These are phyloP conservation scores for Diadophis punctatus DNA, from an alignment of 2,113 vertebrate genomes.

Conservation along the genomic window DNA sequence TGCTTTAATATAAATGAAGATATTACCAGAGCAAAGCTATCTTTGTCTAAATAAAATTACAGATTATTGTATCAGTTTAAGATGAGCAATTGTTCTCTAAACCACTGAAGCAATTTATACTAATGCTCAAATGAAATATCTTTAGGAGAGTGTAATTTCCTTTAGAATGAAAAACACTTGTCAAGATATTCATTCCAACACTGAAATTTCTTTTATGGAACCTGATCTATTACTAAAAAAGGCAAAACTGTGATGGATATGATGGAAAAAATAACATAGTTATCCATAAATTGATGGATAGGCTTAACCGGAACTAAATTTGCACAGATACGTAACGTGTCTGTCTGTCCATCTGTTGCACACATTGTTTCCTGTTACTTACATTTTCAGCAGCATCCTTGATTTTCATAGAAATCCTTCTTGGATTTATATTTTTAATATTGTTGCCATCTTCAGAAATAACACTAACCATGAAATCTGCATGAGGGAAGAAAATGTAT, in stretches of 20 bases:
- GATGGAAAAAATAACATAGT: not conserved
- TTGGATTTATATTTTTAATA: conserved; percentile 79
- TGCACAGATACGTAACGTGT: not conserved
- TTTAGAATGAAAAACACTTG: not conserved
- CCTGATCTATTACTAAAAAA: not conserved
- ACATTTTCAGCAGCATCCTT: conserved; percentile 72
- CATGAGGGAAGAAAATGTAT: not conserved
- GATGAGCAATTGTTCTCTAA: not conserved
- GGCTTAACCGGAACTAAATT: not conserved
- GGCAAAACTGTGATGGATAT: not conserved
- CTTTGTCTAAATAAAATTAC: not conserved
- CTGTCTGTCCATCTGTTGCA: not conserved
- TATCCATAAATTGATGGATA: not conserved
- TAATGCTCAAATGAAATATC: not conserved
- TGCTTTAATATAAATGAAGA: not conserved
- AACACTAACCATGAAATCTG: conserved; percentile 87
- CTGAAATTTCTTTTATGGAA: not conserved
- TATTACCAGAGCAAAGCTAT: not conserved
- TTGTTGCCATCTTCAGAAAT: conserved; percentile 82
- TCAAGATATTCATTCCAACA: not conserved
- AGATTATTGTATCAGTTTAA: not conserved
- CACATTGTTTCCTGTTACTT: conserved; percentile 50
- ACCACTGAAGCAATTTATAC: not conserved
- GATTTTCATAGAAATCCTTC: conserved; percentile 79
- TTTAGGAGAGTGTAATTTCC: not conserved